Percentiles rank a stretch among this genome's conserved stretches.
phyloP scores from a whole-genome alignment of 2,888 invertebrate species.

The Patella ulyssiponensis region DNA sequence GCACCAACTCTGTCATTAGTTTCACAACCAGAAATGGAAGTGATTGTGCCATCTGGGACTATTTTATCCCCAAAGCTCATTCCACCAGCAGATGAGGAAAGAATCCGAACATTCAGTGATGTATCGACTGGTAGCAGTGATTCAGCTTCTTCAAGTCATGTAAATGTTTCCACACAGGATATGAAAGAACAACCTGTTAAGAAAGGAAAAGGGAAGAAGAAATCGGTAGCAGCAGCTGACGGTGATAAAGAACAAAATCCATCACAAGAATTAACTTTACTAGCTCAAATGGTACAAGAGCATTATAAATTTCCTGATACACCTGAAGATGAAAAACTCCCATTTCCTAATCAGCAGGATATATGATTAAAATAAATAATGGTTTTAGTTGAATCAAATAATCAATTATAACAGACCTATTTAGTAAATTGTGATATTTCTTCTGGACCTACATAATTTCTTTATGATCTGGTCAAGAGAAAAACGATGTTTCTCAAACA shows the following conservation, averaged over 20 bases:
- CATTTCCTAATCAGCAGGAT: too few relatives aligned
- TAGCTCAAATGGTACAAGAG: conserved; percentile 64
- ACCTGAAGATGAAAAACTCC: too few relatives aligned
- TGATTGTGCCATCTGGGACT: conserved; percentile 25
- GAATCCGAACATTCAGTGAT: conserved; percentile 30
- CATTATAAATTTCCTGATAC: conserved; percentile 57
- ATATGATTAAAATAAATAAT: background rate
- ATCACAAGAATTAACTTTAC: conserved; percentile 52
- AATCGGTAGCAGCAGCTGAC: conserved; percentile 31
- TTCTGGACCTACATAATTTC: too few relatives aligned
- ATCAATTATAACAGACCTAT: too few relatives aligned
- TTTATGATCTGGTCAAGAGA: too few relatives aligned
- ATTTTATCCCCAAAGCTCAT: conserved; percentile 52
- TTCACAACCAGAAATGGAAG: conserved; percentile 35
- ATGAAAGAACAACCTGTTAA: conserved; percentile 22
- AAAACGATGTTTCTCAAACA: too few relatives aligned
- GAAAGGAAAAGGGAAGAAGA: conserved; percentile 33
- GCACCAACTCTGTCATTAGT: conserved; percentile 60
- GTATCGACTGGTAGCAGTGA: conserved; percentile 40
- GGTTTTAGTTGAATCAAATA: background rate
- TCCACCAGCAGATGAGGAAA: conserved; percentile 51
- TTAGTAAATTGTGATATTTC: too few relatives aligned
- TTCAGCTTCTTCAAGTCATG: conserved; percentile 26
- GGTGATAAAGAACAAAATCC: conserved; percentile 34
- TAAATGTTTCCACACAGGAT: conserved; percentile 34